Conservation (phyloP, 2,113 vertebrate genomes). For the Orthonyx spaldingii region DNA sequence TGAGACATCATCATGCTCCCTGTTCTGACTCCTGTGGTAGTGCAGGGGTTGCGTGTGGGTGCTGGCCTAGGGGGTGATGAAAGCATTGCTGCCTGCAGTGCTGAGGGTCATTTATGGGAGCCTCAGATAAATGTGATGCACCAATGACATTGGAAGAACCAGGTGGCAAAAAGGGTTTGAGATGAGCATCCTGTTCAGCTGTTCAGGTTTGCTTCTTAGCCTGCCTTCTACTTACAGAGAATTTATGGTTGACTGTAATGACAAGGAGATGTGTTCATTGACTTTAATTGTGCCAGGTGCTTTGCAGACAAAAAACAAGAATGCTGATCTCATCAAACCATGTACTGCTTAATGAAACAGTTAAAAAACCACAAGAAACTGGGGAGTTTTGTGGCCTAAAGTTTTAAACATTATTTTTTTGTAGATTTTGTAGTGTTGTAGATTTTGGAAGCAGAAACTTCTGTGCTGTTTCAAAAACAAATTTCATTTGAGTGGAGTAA, state of each 20-base stretch:
- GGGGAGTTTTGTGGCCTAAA: not conserved
- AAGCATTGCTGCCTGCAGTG: not conserved
- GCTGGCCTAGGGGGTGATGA: not conserved
- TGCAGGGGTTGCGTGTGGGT: not conserved
- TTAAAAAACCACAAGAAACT: not conserved
- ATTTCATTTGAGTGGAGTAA: not conserved
- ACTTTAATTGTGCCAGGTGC: not conserved
- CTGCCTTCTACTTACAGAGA: not conserved
- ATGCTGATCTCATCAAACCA: not conserved
- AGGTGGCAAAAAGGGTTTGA: not conserved
- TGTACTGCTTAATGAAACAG: not conserved
- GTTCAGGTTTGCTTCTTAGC: not conserved
- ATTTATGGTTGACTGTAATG: not conserved
- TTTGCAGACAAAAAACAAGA: not conserved
- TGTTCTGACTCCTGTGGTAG: not conserved
- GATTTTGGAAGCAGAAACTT: not conserved
- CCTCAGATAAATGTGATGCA: not conserved
- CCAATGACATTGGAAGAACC: not conserved
- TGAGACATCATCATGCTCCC: not conserved
- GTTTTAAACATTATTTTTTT: not conserved
- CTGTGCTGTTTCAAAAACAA: not conserved
- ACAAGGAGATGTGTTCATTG: not conserved
- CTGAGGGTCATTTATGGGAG: not conserved
- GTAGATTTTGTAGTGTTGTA: not conserved
- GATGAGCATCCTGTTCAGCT: not conserved